Evolutionary conservation across 2,113 vertebrate species (phyloP).

Genomic region (Atractosteus spatula): DNA sequence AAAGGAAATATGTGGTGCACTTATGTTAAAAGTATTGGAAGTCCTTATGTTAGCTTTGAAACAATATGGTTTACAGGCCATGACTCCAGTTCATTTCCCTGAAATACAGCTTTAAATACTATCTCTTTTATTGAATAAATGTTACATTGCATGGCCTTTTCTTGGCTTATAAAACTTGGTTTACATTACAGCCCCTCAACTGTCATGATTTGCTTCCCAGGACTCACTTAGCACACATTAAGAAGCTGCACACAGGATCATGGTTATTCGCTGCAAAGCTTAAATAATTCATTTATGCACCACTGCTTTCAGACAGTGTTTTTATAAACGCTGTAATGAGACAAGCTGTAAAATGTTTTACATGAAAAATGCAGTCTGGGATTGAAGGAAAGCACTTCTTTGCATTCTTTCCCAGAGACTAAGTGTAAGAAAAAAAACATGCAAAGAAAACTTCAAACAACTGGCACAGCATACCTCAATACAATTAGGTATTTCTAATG

Average conservation of each 20-base stretch:
- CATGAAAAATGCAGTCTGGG: constrained; percentile 47
- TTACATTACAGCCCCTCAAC: constrained; percentile 74
- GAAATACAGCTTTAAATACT: constrained; percentile 31
- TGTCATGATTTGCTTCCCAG: constrained; percentile 74
- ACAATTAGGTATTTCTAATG: constrained; percentile 65
- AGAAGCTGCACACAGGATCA: constrained; percentile 67
- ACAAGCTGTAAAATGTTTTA: constrained; percentile 81
- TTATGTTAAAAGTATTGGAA: neutral
- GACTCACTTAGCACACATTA: constrained; percentile 77
- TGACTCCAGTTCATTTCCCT: neutral
- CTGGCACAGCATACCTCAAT: constrained; percentile 48
- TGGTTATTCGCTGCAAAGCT: constrained; percentile 72
- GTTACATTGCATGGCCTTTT: constrained; percentile 58
- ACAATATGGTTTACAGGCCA: constrained; percentile 30
- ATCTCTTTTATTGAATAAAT: constrained; percentile 77
- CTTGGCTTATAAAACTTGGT: constrained; percentile 76
- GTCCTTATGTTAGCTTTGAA: neutral
- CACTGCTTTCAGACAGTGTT: constrained; percentile 79
- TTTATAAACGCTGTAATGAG: constrained; percentile 86
- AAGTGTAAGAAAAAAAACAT: constrained; percentile 21
- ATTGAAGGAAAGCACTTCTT: constrained; percentile 36
- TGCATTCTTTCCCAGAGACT: constrained; percentile 33
- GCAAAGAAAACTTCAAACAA: constrained; percentile 48
- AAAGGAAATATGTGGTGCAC: no score
- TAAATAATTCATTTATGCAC: constrained; percentile 90